Base-by-base conservation (phyloP, 2,888 invertebrate genomes). In the Acronicta leporina region DNA sequence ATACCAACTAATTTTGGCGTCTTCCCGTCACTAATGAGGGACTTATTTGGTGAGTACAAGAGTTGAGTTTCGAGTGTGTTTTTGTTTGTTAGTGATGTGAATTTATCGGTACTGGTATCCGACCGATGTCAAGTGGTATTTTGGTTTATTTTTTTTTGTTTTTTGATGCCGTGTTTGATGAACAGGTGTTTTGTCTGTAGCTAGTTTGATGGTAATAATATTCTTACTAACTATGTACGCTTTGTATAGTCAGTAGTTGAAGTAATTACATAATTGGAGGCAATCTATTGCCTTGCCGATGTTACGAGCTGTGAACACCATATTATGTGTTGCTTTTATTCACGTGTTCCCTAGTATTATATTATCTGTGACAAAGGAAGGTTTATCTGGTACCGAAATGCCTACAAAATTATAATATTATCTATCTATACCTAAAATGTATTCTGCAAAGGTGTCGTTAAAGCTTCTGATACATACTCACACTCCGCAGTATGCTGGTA, bases 171-270 rank as follows among this genome's bases (percentile, higher is more conserved):
- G 64, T 52, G 65, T 80, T 75, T 73, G 72, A 68, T 30, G 80
- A 79, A 84, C 84, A 84, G 84, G 84, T 84, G 84, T 80, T 77
- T 76, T 77, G 68, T 73, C 67, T 70, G 61, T 46, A 62, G 67
- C 70, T 65, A 66, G 64, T 74, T 72, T 20, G 20, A 20, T 4
- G 56, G 67, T 67, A 69, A 75, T 71, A 68, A 72, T 71, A 64
- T 78, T 63, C 64, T 70, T 65, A 60, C 62, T 59, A 43, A 60
- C 62, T 59, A 43, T 57, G 56, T 68, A 49, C 52, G 25, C 47
- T 56, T 54, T 46, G 45, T 69, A 47, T 57, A 47, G 10, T 38
- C 14, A 42, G 11, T 45, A 30, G 41, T 11, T n/a, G 51, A 14
- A 55, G 5, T 62, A 61, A 60, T 65, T 62, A 65, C 40, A 44